Base-by-base conservation (phyloP, 2,888 invertebrate genomes). In the Doris montereyensis region DNA sequence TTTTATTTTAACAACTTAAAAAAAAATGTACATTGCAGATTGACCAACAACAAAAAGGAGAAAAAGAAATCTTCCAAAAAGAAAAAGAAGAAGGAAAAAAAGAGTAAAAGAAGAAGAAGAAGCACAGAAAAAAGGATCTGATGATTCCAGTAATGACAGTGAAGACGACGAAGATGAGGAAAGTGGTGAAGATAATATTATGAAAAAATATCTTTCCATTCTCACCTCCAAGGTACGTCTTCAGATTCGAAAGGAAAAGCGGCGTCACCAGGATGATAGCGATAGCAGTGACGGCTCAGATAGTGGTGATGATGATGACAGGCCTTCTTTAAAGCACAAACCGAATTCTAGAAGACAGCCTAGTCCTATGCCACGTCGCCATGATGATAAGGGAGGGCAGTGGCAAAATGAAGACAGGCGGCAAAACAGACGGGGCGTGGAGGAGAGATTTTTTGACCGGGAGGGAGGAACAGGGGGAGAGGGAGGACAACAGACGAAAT, bases 31-130 rank as follows among this genome's bases (percentile, higher is more conserved):
- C 32, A 34, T 68, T 35, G 24, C 57, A 84, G 84, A 74, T 84
- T 21, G 82, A 82, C 3, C 79, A 81, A 57, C 82, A 84, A 68
- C 77, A 81, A 62, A 76, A 78, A 57, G 34, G 76, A 41, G 76
- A 81, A 26, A 30, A 71, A 24, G 78, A 78, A 67, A 60, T 78
- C 17, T 58, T 73, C 5, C 28, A 77, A 58, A 80, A 82, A 71
- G 30, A 52, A 13, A 78, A 78, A 28, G 79, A 79, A 32, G 79
- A 82, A 35, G 35, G 67, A 21, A 81, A 81, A 76, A 86, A 84
- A 70, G 83, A 83, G 94, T 94, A 88, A 93, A 93, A 82, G 91
- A 93, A 88, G 76, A 88, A 87, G 90, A 91, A 91, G 81, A 91
- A 90, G 77, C 91, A 87, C 83, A 89, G 87, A 71, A 84, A 85